These are phyloP conservation scores for Blastobasis adustella DNA, from an alignment of 2,888 invertebrate species.

Conservation along the genomic window DNA sequence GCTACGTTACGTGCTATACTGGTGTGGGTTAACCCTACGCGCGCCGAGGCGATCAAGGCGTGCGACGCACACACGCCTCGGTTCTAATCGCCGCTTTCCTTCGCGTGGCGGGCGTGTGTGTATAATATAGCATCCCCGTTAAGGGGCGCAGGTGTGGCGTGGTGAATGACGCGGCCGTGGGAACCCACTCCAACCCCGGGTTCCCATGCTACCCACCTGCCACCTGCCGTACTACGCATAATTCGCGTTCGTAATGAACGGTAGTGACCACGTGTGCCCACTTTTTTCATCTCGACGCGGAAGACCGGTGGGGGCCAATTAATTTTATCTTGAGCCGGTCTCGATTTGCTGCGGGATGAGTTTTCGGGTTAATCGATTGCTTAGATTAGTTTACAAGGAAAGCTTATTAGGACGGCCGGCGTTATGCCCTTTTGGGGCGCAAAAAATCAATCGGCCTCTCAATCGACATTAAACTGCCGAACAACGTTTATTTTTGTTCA, in stretches of 20 bases:
- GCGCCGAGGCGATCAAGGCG: too few relatives aligned
- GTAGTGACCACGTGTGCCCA: constrained; percentile 72
- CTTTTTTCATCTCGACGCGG: constrained; percentile 63
- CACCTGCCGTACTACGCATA: constrained; percentile 74
- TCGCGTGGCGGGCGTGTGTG: constrained; percentile 71
- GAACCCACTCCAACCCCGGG: constrained; percentile 65
- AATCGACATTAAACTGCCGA: not conserved
- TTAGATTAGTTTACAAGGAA: constrained; percentile 23
- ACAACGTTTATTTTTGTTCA: too few relatives aligned
- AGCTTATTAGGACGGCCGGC: constrained; percentile 6
- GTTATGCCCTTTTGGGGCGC: not conserved
- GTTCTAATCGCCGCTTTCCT: constrained; percentile 62
- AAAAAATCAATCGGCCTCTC: not conserved
- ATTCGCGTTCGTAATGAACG: constrained; percentile 74
- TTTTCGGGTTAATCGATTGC: constrained; percentile 50
- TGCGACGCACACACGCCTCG: constrained; percentile 32
- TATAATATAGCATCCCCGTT: constrained; percentile 49
- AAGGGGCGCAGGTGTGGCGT: constrained; percentile 68
- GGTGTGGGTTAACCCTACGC: too few relatives aligned
- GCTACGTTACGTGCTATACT: too few relatives aligned
- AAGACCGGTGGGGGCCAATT: constrained; percentile 64
- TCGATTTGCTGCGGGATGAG: constrained; percentile 25
- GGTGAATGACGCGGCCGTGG: constrained; percentile 69
- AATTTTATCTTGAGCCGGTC: constrained; percentile 60
- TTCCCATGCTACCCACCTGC: constrained; percentile 66